Base-by-base conservation (phyloP, 2,888 invertebrate genomes). In the Ennomos erosarius region DNA sequence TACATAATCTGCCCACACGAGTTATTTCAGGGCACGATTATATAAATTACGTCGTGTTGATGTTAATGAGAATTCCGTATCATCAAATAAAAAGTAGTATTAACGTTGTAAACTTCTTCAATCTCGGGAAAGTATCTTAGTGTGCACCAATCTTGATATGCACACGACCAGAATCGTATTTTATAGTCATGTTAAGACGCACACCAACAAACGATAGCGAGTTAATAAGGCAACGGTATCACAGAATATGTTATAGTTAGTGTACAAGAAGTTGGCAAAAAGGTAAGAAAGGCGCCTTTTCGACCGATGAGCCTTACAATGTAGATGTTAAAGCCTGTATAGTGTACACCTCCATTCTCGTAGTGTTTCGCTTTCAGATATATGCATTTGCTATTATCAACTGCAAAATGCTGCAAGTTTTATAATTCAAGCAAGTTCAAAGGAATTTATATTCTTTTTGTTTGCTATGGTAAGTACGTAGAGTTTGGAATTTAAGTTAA, bases 1-100 rank as follows among this genome's bases (percentile, higher is more conserved):
- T 6, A 26, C 0, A 61, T 37, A 63, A 50, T 51, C 59, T 12
- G 58, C 67, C 67, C 64, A 68, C 65, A 54, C 59, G 37, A 43
- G 46, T 37, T 59, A 43, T 59, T 59, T 51, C 46, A 47, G 42
- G 55, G 44, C 51, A 55, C 51, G 59, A 59, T 54, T 51, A 47
- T 51, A 55, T 55, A 54, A 55, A 55, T 51, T 55, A 55, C 46
- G 47, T 36, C 50, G 33, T 46, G 45, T 59, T 46, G 50, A 59
- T 55, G 59, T 51, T 59, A 59, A 59, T 59, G 50, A 55, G 59
- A 51, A 59, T 59, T 51, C 43, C 36, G 45, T 51, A 51, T 51
- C 59, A 47, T 59, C 55, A 55, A 50, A 55, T 55, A 59, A 59
- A 59, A 55, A 55, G 37, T 34, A 33, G 50, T 43, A 51, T 55